A percentile compares a stretch with the other conserved stretches of the same genome.
Evolutionary conservation across 2,888 invertebrate species (phyloP).

Genomic region (Drosophila mimetica): DNA sequence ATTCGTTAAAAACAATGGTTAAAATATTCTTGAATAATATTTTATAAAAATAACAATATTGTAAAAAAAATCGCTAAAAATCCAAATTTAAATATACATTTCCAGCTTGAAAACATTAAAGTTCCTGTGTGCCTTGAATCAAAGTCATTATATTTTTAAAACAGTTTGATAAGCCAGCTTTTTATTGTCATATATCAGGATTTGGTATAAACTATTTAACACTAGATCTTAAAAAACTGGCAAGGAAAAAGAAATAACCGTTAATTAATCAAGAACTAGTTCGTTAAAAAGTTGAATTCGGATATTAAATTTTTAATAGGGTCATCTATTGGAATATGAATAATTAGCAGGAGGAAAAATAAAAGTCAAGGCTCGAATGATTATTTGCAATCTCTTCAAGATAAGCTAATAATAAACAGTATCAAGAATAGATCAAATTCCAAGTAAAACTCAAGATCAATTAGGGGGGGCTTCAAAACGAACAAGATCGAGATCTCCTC

Average conservation of each 20-base stretch:
- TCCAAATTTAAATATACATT: background rate
- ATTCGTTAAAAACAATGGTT: background rate
- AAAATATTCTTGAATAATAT: too few species aligned
- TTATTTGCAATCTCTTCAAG: background rate
- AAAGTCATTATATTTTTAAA: background rate
- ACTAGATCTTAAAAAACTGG: background rate
- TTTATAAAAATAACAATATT: too few species aligned
- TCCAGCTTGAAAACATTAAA: too few species aligned
- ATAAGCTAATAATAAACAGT: background rate
- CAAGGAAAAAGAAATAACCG: background rate
- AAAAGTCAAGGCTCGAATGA: slow-evolving; percentile 6
- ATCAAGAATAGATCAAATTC: background rate
- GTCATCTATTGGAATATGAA: slow-evolving; percentile 11
- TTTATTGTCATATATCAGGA: background rate
- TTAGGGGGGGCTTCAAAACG: too few species aligned
- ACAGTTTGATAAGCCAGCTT: background rate
- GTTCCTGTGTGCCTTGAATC: background rate
- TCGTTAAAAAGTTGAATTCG: background rate
- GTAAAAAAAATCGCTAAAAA: background rate
- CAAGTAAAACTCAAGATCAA: background rate
- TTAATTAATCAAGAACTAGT: slow-evolving; percentile 7
- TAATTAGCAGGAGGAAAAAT: slow-evolving; percentile 1
- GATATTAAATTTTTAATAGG: slow-evolving; percentile 4
- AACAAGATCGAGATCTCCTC: background rate
- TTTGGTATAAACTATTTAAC: background rate